Evolutionary conservation across 2,113 vertebrate species (phyloP).

Genomic region (Mastomys coucha): DNA sequence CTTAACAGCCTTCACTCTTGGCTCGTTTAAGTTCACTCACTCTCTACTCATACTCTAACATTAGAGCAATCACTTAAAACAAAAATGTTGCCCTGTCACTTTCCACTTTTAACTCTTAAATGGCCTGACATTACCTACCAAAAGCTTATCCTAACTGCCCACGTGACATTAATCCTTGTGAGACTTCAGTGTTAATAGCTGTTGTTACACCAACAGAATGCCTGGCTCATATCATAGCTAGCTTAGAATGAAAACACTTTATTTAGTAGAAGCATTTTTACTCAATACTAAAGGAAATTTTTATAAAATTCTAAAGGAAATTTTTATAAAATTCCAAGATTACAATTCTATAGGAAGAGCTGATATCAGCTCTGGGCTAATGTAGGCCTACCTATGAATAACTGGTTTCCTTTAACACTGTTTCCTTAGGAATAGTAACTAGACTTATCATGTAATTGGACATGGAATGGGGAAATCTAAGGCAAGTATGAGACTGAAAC

Average conservation of each 20-base stretch:
- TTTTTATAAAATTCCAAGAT: not conserved
- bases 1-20: constrained; percentile 48
- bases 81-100: constrained; percentile 15
- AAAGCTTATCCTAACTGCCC: constrained; percentile 18
- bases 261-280: not conserved
- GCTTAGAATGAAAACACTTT: not conserved
- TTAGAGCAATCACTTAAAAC: constrained; percentile 48
- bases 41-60: not conserved
- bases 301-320: too few relatives aligned
- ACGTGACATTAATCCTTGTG: not conserved
- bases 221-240: not conserved
- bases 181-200: not conserved
- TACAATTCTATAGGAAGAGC: constrained; percentile 1
- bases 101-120: constrained; percentile 48
- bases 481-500: constrained; percentile 11
- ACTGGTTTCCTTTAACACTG: constrained; percentile 9
- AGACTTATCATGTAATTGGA: constrained; percentile 18
- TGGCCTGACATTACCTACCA: not conserved
- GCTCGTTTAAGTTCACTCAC: not conserved
- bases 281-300: constrained; percentile 1
- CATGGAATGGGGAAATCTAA: not conserved
- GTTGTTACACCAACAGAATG: not conserved
- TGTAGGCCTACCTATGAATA: not conserved
- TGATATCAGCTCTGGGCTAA: not conserved
- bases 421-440: not conserved